Base-by-base conservation (phyloP, 1,140 invertebrate species). In the Cherax quadricarinatus region DNA sequence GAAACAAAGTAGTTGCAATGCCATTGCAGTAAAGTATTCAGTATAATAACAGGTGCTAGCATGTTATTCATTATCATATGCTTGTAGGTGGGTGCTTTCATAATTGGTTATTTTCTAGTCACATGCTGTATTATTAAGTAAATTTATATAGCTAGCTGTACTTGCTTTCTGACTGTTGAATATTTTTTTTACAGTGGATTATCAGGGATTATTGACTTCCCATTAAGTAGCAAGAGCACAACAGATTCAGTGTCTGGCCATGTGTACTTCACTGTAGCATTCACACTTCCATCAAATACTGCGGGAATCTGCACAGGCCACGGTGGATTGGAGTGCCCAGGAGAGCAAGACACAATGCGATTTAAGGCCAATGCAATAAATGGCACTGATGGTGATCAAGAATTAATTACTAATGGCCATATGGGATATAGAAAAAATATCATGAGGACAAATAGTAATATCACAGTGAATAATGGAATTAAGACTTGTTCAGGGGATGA, bases 181-280 rank as follows among this genome's bases (percentile, higher is more conserved):
- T 53, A 18, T 85, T 21, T 62, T 7, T 85, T 16, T 78, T 70
- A 41, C 84, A 88, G 84, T 79, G 88, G 83, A 81, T 89, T 79
- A 84, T 48, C 82, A 51, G 88, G 92, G 10, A 53, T 70, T 24
- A n/a, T 88, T 30, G 92, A 93, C 70, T 93, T 93, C 41, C 66
- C 92, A n/a, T 75, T 93, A 57, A 88, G 82, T 70, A 89, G 87
- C 60, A 88, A 88, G 48, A 89, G 53, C 16, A 80, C 86, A 16
- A 84, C 49, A 9, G 92, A 91, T 41, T 85, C 89, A 30, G 89
- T 91, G 81, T 82, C 82, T 75, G 91, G 91, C 75, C 84, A 92
- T 84, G 83, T 92, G 30, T 87, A 88, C 83, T 86, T 93, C 88
- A 93, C 70, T 70, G 88, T 89, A 18, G 62, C 88, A n/a, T 91